Evolutionary conservation across 2,113 vertebrate genomes (phyloP).

Genomic region (Haemorhous mexicanus): DNA sequence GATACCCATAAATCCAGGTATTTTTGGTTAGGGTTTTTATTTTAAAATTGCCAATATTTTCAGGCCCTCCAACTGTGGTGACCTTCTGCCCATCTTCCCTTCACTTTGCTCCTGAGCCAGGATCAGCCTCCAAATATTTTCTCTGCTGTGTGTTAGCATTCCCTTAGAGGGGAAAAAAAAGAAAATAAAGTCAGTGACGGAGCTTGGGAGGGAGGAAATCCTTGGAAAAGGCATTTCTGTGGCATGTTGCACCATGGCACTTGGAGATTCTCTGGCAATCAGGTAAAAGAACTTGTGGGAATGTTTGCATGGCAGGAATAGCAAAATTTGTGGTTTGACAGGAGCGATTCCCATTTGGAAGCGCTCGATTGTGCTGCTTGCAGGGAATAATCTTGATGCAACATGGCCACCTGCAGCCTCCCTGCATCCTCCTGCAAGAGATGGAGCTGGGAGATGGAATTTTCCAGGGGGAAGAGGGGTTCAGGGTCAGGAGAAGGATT

Average conservation of each 20-base stretch:
- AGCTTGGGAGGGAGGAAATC: not conserved
- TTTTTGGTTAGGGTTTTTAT: not conserved
- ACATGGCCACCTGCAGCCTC: not conserved
- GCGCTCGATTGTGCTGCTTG: fast-evolving
- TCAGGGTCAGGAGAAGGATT: not conserved
- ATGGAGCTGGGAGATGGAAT: not conserved
- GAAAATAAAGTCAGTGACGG: not conserved
- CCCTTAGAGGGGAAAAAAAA: not conserved
- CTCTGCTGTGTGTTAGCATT: not conserved
- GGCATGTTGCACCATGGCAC: fast-evolving
- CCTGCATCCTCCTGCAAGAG: not conserved
- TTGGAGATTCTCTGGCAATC: not conserved
- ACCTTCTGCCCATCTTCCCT: not conserved
- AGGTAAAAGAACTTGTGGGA: not conserved
- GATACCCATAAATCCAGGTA: not conserved
- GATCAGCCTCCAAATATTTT: not conserved
- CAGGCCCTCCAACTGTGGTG: not conserved
- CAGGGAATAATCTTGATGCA: not conserved
- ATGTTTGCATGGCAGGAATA: not conserved
- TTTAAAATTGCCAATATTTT: not conserved
- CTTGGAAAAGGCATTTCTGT: not conserved
- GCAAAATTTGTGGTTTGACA: fast-evolving
- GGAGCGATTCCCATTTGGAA: not conserved
- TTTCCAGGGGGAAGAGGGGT: not conserved
- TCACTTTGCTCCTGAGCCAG: not conserved